Evolutionary conservation across 2,113 vertebrate species (phyloP), one percentile per base, ranked within the genome.

Genomic region (Gnathonemus longibarbis): DNA sequence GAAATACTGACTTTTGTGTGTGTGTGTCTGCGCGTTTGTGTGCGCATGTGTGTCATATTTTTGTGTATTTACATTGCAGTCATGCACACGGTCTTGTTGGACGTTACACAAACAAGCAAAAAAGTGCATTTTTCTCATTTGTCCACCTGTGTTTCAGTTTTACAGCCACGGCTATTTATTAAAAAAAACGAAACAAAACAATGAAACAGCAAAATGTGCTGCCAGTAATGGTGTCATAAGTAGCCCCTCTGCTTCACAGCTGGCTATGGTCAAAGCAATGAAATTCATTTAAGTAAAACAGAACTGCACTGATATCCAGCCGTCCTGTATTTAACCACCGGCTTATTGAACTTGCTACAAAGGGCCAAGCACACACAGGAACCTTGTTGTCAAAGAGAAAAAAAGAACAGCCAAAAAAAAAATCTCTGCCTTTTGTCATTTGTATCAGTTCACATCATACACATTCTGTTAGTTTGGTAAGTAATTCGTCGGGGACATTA

Each of bases 381-480:
- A 89, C 90, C 90, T 88, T 91, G 92, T 91, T 88, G 85, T 49
- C 24, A 80, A 91, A 90, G 91, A 93, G 91, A 91, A 93, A 83
- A 93, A 91, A 90, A 90, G 89, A 93, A 91, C 17, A 90, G 85
- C n/a, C 49, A 42, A 48, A 88, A n/a, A 24, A 56, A 62, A 62
- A n/a, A 9, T n/a, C 0, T 90, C 56, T 93, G 93, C n/a, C 89
- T 91, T 92, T 92, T 93, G 95, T 95, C 94, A 93, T 93, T 93
- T 93, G 92, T 95, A 94, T 92, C 94, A 95, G 97, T 91, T 96
- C 95, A 98, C 98, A 98, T 96, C 96, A 96, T 97, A 98, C 96
- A 96, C 93, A 94, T 95, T 96, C 96, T 96, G 95, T 93, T 94
- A 95, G 94, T 95, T 95, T 89, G 92, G 94, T 94, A 94, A 94